A percentile compares a stretch with the other conserved stretches of the same genome.
These are phyloP conservation scores for Eudyptes chrysolophus DNA, from an alignment of 2,113 vertebrate genomes.

Conservation along the genomic window DNA sequence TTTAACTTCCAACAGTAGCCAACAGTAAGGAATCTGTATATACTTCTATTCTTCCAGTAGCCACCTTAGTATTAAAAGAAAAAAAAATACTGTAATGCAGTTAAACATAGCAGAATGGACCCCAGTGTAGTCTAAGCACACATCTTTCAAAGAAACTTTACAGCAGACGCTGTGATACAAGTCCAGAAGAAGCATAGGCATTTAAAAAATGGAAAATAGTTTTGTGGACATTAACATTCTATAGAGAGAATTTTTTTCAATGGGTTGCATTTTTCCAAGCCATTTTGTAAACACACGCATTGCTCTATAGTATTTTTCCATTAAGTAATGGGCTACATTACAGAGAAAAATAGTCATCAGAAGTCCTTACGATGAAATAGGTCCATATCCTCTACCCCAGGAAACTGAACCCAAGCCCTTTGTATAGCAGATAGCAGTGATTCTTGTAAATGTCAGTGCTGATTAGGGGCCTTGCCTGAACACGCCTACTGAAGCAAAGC, in stretches of 20 bases:
- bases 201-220: not conserved
- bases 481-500: not conserved
- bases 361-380: not conserved
- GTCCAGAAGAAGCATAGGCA: not conserved
- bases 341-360: not conserved
- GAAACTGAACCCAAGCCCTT: not conserved
- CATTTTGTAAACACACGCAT: not conserved
- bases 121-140: not conserved
- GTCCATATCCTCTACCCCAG: not conserved
- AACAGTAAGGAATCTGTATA: not conserved
- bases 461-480: not conserved
- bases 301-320: not conserved
- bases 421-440: not conserved
- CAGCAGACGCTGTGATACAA: not conserved
- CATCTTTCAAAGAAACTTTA: not conserved
- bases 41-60: not conserved
- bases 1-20: not conserved
- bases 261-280: not conserved
- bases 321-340: not conserved
- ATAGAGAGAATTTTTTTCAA: not conserved
- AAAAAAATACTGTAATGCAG: not conserved
- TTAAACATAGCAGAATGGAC: not conserved
- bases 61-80: not conserved
- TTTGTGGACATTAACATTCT: not conserved
- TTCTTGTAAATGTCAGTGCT: slow-evolving; percentile 6